Conservation (phyloP, 2,797 vertebrate genomes). For the Monodelphis domestica region DNA sequence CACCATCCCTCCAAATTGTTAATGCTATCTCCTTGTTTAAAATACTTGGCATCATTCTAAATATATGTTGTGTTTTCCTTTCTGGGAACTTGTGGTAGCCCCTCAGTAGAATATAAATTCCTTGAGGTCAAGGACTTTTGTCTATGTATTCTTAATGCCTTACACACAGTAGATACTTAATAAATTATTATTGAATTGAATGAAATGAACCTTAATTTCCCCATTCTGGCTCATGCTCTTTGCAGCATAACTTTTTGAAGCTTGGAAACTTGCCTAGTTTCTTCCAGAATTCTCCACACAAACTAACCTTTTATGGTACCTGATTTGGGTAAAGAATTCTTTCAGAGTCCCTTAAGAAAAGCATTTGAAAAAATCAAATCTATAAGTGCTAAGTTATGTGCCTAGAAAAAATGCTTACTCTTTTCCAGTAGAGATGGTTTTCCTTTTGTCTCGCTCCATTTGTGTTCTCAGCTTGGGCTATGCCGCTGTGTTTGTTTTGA, state of each 20-base stretch:
- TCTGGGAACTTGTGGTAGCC: background rate
- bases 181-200: background rate
- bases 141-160: background rate
- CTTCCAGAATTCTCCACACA: background rate
- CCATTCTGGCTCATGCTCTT: constrained; percentile 2
- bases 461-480: background rate
- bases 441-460: fast-evolving
- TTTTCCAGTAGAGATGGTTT: background rate
- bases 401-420: background rate
- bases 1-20: background rate
- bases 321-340: background rate
- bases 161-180: too few relatives aligned
- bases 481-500: background rate
- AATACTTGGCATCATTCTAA: background rate
- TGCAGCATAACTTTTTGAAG: background rate
- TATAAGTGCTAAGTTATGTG: background rate
- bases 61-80: background rate
- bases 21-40: background rate
- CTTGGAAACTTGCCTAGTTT: background rate
- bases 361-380: background rate
- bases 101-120: background rate
- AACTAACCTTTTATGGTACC: background rate
- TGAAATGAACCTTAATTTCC: background rate
- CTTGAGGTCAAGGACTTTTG: background rate
- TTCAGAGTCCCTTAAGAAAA: constrained; percentile 10